phyloP scores from a whole-genome alignment of 2,797 vertebrate genomes.

The Poecilia velifera region DNA sequence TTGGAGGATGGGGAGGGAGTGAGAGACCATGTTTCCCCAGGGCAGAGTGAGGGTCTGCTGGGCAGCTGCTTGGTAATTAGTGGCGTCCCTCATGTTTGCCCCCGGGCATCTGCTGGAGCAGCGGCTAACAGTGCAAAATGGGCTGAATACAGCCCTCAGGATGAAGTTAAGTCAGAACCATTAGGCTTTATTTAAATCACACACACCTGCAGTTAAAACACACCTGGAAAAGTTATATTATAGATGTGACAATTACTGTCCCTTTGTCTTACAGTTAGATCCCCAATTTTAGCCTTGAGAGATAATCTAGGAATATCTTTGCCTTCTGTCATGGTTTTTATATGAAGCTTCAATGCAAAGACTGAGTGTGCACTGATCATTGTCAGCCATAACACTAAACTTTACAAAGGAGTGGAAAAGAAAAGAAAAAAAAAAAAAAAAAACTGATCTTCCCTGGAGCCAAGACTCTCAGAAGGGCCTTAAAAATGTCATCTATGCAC shows the following conservation, averaged over 20 bases:
- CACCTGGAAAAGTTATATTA: slow-evolving; percentile 56
- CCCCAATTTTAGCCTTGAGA: slow-evolving; percentile 35
- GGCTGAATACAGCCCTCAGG: slow-evolving; percentile 75
- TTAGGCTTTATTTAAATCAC: slow-evolving; percentile 80
- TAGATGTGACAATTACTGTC: slow-evolving; percentile 25
- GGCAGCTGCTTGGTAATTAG: slow-evolving; percentile 88
- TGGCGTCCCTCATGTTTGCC: slow-evolving; percentile 78
- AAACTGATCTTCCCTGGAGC: slow-evolving; percentile 39
- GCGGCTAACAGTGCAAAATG: slow-evolving; percentile 69
- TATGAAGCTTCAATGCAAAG: slow-evolving; percentile 5
- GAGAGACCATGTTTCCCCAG: slow-evolving; percentile 67
- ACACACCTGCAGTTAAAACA: slow-evolving; percentile 65
- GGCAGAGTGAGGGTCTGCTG: slow-evolving; percentile 79
- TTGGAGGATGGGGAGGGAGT: slow-evolving; percentile 62
- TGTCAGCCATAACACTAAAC: slow-evolving; percentile 50
- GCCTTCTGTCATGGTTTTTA: slow-evolving; percentile 19
- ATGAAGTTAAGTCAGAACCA: slow-evolving; percentile 77
- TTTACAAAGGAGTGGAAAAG: slow-evolving; percentile 37
- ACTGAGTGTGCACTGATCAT: not conserved
- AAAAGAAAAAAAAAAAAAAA: not conserved
- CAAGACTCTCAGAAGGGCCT: slow-evolving; percentile 46
- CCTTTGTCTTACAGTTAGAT: slow-evolving; percentile 27
- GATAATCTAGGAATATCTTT: slow-evolving; percentile 28
- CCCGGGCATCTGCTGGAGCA: slow-evolving; percentile 80
- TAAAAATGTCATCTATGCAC: slow-evolving; percentile 53